Percentiles rank a stretch among this genome's conserved stretches.
phyloP scores from a whole-genome alignment of 2,797 vertebrate genomes.

The Erpetoichthys calabaricus region DNA sequence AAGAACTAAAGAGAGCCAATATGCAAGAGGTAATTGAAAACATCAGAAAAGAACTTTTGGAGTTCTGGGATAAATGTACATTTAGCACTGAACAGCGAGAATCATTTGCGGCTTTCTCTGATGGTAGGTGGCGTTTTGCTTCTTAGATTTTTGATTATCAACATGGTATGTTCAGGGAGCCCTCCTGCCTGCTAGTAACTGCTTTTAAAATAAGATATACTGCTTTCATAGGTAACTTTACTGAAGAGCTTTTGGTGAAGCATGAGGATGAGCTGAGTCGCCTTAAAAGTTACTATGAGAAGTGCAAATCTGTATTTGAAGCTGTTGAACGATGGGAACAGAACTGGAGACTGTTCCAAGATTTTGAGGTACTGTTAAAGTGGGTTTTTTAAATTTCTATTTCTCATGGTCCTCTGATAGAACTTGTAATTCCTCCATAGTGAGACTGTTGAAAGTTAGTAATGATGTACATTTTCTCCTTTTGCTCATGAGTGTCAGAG shows the following conservation, averaged over 20 bases:
- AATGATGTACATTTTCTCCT: too few relatives aligned
- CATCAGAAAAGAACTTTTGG: constrained; percentile 32
- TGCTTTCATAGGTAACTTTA: constrained; percentile 28
- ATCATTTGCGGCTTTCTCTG: constrained; percentile 28
- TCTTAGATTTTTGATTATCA: not conserved
- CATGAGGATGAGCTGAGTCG: constrained; percentile 37
- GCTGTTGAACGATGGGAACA: constrained; percentile 36
- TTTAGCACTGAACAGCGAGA: constrained; percentile 30
- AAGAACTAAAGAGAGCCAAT: constrained; percentile 32
- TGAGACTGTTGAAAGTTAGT: too few relatives aligned
- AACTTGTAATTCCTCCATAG: not conserved
- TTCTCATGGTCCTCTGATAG: too few relatives aligned
- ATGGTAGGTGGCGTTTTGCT: constrained; percentile 22
- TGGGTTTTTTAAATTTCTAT: too few relatives aligned
- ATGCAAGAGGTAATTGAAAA: constrained; percentile 34
- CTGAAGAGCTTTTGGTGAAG: constrained; percentile 31
- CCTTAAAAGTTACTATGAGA: constrained; percentile 24
- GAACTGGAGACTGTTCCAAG: constrained; percentile 31
- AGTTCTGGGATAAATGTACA: constrained; percentile 41
- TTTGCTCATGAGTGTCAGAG: too few relatives aligned
- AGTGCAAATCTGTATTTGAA: constrained; percentile 28
- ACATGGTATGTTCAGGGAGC: not conserved
- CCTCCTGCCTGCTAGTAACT: not conserved
- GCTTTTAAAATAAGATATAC: not conserved
- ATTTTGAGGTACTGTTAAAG: constrained; percentile 37